Conservation (phyloP, 1,140 invertebrate species). For the Mycetomoellerius zeteki region DNA sequence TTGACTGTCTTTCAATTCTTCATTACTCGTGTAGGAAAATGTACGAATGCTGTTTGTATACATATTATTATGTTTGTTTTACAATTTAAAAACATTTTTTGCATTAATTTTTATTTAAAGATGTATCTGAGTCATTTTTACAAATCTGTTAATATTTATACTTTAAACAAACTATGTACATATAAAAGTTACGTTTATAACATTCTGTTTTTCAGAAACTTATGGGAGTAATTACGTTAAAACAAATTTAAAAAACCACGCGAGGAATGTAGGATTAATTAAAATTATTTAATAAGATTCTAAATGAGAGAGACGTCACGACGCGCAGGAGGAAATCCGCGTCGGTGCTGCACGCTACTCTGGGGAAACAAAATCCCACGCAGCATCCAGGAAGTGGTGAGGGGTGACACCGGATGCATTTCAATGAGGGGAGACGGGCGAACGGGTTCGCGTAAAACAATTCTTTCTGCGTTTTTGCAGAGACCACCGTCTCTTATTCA, state of each 20-base stretch:
- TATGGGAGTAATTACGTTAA: too few species aligned
- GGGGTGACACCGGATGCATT: conserved; percentile 78
- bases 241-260: too few species aligned
- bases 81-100: too few species aligned
- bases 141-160: too few species aligned
- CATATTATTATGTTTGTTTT: too few species aligned
- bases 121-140: too few species aligned
- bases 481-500: conserved; percentile 70
- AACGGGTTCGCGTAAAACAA: conserved; percentile 79
- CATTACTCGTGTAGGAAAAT: too few species aligned
- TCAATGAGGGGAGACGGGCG: conserved; percentile 75
- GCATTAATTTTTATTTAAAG: too few species aligned
- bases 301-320: background rate
- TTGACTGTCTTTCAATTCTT: background rate
- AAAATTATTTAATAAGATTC: background rate
- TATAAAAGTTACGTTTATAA: too few species aligned
- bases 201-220: too few species aligned
- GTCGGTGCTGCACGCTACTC: conserved; percentile 33
- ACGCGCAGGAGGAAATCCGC: background rate
- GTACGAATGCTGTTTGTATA: too few species aligned
- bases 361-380: conserved; percentile 76
- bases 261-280: background rate
- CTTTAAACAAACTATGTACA: too few species aligned
- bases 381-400: conserved; percentile 80
- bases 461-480: conserved; percentile 73